A percentile compares a stretch with the other conserved stretches of the same genome.
Conservation (phyloP, 2,888 invertebrate genomes). For the Ecliptopera silaceata region DNA sequence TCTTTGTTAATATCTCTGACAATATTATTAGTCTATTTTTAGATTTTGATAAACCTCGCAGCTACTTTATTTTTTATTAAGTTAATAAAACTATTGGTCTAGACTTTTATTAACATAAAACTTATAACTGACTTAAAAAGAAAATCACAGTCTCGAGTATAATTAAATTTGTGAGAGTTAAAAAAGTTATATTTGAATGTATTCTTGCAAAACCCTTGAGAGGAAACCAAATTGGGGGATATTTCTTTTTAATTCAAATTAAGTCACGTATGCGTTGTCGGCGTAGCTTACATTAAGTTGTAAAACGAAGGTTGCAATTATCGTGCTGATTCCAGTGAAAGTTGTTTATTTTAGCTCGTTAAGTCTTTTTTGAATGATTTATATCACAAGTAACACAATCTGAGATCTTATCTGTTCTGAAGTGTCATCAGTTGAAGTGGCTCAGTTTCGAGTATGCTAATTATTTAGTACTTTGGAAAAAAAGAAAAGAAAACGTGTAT, state of each 20-base stretch:
- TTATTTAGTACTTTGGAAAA: conserved; percentile 4
- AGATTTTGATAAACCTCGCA: background rate
- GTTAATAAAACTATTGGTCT: too few species aligned
- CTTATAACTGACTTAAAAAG: background rate
- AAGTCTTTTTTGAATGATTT: conserved; percentile 27
- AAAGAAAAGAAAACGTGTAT: background rate
- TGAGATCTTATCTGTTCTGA: conserved; percentile 33
- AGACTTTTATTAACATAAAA: too few species aligned
- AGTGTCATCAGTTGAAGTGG: conserved; percentile 33
- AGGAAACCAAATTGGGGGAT: conserved; percentile 9
- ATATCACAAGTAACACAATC: conserved; percentile 21
- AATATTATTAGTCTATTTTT: background rate
- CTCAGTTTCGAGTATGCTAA: conserved; percentile 17
- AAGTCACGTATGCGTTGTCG: conserved; percentile 31
- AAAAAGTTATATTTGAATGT: background rate
- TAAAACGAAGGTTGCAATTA: conserved; percentile 45
- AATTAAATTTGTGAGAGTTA: background rate
- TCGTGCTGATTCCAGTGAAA: conserved; percentile 38
- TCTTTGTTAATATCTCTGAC: background rate
- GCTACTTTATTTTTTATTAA: too few species aligned
- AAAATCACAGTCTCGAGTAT: background rate
- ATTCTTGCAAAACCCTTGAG: background rate
- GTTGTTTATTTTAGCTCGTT: conserved; percentile 27
- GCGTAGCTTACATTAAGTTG: conserved; percentile 48
- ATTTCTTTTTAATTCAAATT: conserved; percentile 61